These are phyloP conservation scores for Zosterops japonicus DNA, from an alignment of 2,113 vertebrate species.

Conservation along the genomic window DNA sequence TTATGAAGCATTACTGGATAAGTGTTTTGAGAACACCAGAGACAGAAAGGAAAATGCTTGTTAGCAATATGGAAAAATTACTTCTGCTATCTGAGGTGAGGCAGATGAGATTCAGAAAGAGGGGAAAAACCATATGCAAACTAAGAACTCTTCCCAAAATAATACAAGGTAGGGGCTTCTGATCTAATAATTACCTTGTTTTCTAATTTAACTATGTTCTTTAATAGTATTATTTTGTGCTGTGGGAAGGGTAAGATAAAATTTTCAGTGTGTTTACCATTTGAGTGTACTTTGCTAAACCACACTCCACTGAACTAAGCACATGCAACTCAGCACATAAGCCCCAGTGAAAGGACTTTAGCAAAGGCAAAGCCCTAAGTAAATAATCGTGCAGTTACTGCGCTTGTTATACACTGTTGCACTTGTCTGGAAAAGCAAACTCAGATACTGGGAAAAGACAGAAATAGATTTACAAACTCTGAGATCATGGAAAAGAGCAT, in stretches of 20 bases:
- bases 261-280: neutral
- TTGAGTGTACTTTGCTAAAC: neutral
- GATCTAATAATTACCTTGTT: neutral
- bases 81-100: neutral
- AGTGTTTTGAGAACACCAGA: neutral
- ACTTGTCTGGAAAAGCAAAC: conserved; percentile 1
- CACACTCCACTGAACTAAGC: neutral
- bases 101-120: neutral
- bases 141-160: neutral
- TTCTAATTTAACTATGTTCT: neutral
- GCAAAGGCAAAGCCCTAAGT: conserved; percentile 32
- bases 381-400: neutral
- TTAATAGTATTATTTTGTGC: neutral
- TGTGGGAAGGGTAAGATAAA: neutral
- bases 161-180: neutral
- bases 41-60: neutral
- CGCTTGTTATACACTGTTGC: neutral
- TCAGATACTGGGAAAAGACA: neutral
- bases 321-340: neutral
- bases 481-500: neutral
- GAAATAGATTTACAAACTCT: neutral
- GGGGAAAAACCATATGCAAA: neutral
- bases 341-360: neutral
- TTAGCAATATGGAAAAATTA: neutral
- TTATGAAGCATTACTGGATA: neutral